phyloP scores from a whole-genome alignment of 1,140 invertebrate species.

The Zeugodacus cucurbitae region DNA sequence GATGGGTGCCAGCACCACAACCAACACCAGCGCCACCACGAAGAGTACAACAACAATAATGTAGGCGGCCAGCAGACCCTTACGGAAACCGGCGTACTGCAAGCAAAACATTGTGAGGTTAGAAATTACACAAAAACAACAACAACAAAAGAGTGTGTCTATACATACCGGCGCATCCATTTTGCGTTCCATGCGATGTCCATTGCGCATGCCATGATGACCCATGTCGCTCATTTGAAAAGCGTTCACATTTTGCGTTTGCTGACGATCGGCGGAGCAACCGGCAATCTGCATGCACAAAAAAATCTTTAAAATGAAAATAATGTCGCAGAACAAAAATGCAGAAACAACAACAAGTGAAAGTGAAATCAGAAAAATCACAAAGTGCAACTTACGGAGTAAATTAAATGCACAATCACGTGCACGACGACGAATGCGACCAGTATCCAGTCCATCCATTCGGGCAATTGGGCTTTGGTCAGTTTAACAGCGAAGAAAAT shows the following conservation, averaged over 20 bases:
- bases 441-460: constrained; percentile 88
- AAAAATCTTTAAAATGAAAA: constrained; percentile 55
- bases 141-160: background rate
- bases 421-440: constrained; percentile 91
- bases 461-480: constrained; percentile 84
- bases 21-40: constrained; percentile 74
- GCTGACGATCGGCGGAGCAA: constrained; percentile 78
- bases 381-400: constrained; percentile 77
- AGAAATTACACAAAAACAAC: constrained; percentile 21
- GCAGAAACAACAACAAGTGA: background rate
- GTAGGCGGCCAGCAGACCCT: constrained; percentile 79
- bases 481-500: constrained; percentile 92
- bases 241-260: constrained; percentile 77
- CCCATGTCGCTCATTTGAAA: constrained; percentile 86
- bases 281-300: constrained; percentile 74
- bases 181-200: constrained; percentile 73
- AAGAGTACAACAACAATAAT: constrained; percentile 74
- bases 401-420: constrained; percentile 86
- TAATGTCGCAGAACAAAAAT: constrained; percentile 45
- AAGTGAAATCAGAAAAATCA: background rate
- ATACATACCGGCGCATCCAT: constrained; percentile 79
- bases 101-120: constrained; percentile 53
- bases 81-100: constrained; percentile 80
- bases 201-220: constrained; percentile 69
- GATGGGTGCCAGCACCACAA: constrained; percentile 81